Evolutionary conservation across 2,888 invertebrate species (phyloP).

Genomic region (Megaustenia siamemsis): DNA sequence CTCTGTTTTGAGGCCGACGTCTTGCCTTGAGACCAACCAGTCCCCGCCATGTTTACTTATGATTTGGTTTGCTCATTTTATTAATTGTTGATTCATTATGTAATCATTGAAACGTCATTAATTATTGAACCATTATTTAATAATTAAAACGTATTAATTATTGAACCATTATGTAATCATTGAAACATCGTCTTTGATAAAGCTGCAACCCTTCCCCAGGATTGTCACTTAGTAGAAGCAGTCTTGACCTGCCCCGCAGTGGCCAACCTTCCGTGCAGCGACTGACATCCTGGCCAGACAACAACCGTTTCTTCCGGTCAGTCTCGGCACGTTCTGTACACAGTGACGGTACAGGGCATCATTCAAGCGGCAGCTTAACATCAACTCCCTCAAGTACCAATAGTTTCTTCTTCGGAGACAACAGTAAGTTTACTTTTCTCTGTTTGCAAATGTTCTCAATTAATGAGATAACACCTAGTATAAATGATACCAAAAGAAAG

Average conservation of each 20-base stretch:
- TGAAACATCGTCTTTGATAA: too few relatives aligned
- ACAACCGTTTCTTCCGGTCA: conserved; percentile 54
- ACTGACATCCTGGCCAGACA: conserved; percentile 60
- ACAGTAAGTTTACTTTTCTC: conserved; percentile 38
- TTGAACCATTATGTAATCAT: too few relatives aligned
- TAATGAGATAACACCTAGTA: too few relatives aligned
- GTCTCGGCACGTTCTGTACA: conserved; percentile 58
- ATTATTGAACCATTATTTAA: too few relatives aligned
- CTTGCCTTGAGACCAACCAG: too few relatives aligned
- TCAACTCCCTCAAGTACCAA: conserved; percentile 55
- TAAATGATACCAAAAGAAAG: too few relatives aligned
- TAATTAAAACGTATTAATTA: too few relatives aligned
- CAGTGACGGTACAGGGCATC: conserved; percentile 53
- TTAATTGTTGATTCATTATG: too few relatives aligned
- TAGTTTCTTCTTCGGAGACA: conserved; percentile 50
- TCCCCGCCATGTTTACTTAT: too few relatives aligned
- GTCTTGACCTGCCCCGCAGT: conserved; percentile 41
- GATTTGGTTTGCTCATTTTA: too few relatives aligned
- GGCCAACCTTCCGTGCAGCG: conserved; percentile 54
- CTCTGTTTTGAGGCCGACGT: too few relatives aligned
- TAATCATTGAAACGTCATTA: too few relatives aligned
- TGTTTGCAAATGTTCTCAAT: neutral
- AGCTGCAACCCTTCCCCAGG: conserved; percentile 23
- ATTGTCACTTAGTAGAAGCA: conserved; percentile 42
- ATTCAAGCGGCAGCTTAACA: conserved; percentile 37